These are phyloP conservation scores for Physella acuta DNA, from an alignment of 1,140 invertebrate genomes.

Conservation along the genomic window DNA sequence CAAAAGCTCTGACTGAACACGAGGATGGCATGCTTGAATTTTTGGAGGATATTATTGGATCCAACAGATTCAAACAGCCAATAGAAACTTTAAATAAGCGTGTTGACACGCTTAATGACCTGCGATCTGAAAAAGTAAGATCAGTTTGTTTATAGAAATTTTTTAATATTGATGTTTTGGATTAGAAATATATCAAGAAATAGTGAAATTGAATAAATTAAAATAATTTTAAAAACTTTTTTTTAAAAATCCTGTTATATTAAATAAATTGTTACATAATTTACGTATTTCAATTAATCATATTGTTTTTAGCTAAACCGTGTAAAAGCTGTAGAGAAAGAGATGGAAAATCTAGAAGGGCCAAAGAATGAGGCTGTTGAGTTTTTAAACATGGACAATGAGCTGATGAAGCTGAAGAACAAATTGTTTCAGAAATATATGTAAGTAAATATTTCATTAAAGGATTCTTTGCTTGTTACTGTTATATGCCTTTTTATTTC, in stretches of 20 bases:
- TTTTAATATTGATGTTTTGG: too few species aligned
- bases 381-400: conserved; percentile 80
- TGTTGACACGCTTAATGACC: conserved; percentile 78
- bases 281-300: too few species aligned
- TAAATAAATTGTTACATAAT: too few species aligned
- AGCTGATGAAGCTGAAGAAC: conserved; percentile 70
- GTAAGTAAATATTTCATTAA: too few species aligned
- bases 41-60: conserved; percentile 97
- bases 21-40: conserved; percentile 94
- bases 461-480: too few species aligned
- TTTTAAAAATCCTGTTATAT: too few species aligned
- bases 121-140: conserved; percentile 73
- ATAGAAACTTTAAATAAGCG: conserved; percentile 76
- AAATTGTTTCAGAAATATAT: conserved; percentile 67
- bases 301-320: conserved; percentile 72
- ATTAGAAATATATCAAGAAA: too few species aligned
- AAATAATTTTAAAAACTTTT: too few species aligned
- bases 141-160: not conserved
- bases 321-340: conserved; percentile 85
- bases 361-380: conserved; percentile 85
- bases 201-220: too few species aligned
- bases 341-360: conserved; percentile 81
- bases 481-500: too few species aligned
- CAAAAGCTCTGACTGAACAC: conserved; percentile 81
- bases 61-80: conserved; percentile 80